Evolutionary conservation across 2,797 vertebrate genomes (phyloP), one percentile per base, ranked within the genome.

Genomic region (Philypnodon macrostomus): DNA sequence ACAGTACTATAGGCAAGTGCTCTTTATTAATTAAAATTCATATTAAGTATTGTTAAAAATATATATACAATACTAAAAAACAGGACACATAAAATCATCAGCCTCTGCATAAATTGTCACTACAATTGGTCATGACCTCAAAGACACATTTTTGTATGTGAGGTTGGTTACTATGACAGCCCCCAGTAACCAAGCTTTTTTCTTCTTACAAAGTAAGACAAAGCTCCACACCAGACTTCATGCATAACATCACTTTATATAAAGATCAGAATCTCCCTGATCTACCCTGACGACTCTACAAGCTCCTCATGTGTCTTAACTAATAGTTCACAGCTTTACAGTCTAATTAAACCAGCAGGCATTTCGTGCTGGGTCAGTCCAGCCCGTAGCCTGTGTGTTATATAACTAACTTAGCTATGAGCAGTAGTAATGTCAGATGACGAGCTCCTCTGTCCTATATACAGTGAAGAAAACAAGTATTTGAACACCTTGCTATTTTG

Each of bases 321-420:
- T 36, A 50, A 39, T 58, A 63, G 35, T 63, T 51, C 49, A 29
- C 30, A 5, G 2, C 31, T 61, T 36, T 73, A 26, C 29, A 39
- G 21, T 61, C 29, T 58, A 60, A 64, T 70, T 64, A 64, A 57
- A 37, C 40, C 33, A 27, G 53, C 38, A 54, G 31, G 53, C 50
- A 23, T 71, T 58, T 51, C 51, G 32, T 39, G 23, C 2, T 18
- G 38, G 58, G 21, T 76, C 54, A 75, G 40, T 67, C 45, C 32
- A 37, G 51, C 54, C 58, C 13, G 4, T 34, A 40, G 66, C 47
- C 29, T 29, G 41, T 48, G 21, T 52, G 15, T 80, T 81, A 56
- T 60, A 55, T 73, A 79, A 78, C 38, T 1, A 10, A 56, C 30
- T 66, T 16, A 24, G 7, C 4, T 37, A 29, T 41, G 32, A 58